phyloP scores from a whole-genome alignment of 2,113 vertebrate genomes.

The Gymnogyps californianus region DNA sequence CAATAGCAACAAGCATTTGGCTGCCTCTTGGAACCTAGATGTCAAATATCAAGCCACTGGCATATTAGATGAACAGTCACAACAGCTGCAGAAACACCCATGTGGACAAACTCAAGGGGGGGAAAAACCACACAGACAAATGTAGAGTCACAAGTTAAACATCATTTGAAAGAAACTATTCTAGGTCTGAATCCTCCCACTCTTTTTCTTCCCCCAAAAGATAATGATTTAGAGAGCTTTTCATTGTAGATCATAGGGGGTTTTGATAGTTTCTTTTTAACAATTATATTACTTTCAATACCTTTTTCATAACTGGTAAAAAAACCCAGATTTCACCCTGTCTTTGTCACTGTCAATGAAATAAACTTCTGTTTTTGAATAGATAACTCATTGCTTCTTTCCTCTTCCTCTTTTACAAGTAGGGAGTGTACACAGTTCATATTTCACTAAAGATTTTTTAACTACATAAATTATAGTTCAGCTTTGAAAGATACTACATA shows the following conservation, averaged over 20 bases:
- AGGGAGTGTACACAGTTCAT: background rate
- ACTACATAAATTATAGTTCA: background rate
- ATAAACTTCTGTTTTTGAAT: background rate
- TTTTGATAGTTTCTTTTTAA: background rate
- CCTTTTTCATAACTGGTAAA: background rate
- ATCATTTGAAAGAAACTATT: background rate
- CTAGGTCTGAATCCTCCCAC: background rate
- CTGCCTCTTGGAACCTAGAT: background rate
- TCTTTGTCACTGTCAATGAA: background rate
- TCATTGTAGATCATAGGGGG: background rate
- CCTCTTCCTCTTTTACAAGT: background rate
- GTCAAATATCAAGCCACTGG: background rate
- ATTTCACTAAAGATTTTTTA: background rate
- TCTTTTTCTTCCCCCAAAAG: background rate
- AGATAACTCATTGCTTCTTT: background rate
- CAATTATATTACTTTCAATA: background rate
- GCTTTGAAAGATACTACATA: background rate
- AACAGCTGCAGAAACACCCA: background rate
- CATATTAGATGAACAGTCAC: background rate
- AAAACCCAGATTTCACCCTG: background rate
- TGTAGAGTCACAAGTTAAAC: background rate
- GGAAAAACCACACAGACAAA: background rate
- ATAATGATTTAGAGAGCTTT: background rate
- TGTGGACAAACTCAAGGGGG: background rate
- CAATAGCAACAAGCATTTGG: background rate